Evolutionary conservation across 1,140 invertebrate species (phyloP).

Genomic region (Trigoniulus corallinus): DNA sequence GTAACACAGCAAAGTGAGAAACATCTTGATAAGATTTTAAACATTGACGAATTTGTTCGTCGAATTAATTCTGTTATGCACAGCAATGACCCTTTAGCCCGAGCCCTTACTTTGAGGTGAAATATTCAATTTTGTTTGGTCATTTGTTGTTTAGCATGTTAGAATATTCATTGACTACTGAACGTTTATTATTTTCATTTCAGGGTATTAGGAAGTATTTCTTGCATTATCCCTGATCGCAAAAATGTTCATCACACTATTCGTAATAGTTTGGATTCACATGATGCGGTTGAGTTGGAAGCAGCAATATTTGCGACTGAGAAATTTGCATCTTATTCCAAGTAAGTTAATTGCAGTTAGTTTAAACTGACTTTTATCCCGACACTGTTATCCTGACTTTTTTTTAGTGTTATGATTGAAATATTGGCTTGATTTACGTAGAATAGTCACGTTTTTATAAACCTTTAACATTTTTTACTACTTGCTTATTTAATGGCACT

Average conservation of each 20-base stretch:
- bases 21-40: slow-evolving; percentile 90
- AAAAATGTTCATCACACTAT: slow-evolving; percentile 93
- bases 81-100: slow-evolving; percentile 88
- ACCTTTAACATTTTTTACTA: too few relatives aligned
- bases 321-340: slow-evolving; percentile 81
- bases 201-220: slow-evolving; percentile 71
- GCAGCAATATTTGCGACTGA: slow-evolving; percentile 88
- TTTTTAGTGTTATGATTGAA: too few relatives aligned
- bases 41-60: slow-evolving; percentile 87
- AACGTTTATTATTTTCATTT: slow-evolving; percentile 5
- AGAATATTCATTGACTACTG: slow-evolving; percentile 1
- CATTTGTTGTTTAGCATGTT: neutral
- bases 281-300: slow-evolving; percentile 87
- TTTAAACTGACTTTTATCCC: too few relatives aligned
- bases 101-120: slow-evolving; percentile 65
- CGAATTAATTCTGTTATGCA: slow-evolving; percentile 89
- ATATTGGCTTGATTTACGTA: too few relatives aligned
- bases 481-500: neutral
- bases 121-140: neutral
- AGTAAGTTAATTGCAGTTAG: too few relatives aligned
- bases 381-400: too few relatives aligned
- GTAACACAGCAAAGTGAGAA: slow-evolving; percentile 91
- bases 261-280: slow-evolving; percentile 73
- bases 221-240: slow-evolving; percentile 77
- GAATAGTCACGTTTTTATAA: too few relatives aligned